Percentiles rank a stretch among this genome's conserved stretches.
These are phyloP conservation scores for Drosophila mimetica DNA, from an alignment of 2,888 invertebrate genomes.

Conservation along the genomic window DNA sequence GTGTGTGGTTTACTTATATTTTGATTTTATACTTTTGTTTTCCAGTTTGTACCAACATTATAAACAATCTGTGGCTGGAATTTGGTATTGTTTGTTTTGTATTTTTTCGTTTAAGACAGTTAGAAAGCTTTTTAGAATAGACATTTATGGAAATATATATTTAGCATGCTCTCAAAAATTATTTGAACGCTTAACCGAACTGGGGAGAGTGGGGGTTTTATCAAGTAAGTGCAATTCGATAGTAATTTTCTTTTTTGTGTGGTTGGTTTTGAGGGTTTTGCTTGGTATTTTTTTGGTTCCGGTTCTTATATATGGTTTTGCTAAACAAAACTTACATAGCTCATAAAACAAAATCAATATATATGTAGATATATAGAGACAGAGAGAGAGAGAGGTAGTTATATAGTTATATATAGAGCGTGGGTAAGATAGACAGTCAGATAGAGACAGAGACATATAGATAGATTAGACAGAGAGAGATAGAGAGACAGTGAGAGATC, in stretches of 20 bases:
- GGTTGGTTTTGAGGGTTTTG: slow-evolving; percentile 32
- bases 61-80: slow-evolving; percentile 28
- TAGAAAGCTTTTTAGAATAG: slow-evolving; percentile 78
- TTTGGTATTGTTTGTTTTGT: slow-evolving; percentile 27
- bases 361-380: slow-evolving; percentile 47
- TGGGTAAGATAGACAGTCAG: slow-evolving; percentile 49
- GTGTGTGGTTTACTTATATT: slow-evolving; percentile 33
- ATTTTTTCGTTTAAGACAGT: slow-evolving; percentile 54
- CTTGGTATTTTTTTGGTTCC: slow-evolving; percentile 35
- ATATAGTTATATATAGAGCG: slow-evolving; percentile 58
- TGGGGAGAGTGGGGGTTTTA: slow-evolving; percentile 59
- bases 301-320: slow-evolving; percentile 49
- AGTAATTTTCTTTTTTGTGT: slow-evolving; percentile 42
- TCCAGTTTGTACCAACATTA: slow-evolving; percentile 41
- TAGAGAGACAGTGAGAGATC: slow-evolving; percentile 36
- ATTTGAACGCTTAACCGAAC: slow-evolving; percentile 77
- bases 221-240: slow-evolving; percentile 73
- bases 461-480: slow-evolving; percentile 30
- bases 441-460: slow-evolving; percentile 39
- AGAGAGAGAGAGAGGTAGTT: slow-evolving; percentile 55
- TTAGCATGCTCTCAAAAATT: slow-evolving; percentile 82
- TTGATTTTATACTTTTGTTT: slow-evolving; percentile 34
- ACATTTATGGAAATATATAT: slow-evolving; percentile 81
- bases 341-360: slow-evolving; percentile 74
- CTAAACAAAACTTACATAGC: slow-evolving; percentile 76